Base-by-base conservation (phyloP, 2,888 invertebrate species). In the Spodoptera littoralis region DNA sequence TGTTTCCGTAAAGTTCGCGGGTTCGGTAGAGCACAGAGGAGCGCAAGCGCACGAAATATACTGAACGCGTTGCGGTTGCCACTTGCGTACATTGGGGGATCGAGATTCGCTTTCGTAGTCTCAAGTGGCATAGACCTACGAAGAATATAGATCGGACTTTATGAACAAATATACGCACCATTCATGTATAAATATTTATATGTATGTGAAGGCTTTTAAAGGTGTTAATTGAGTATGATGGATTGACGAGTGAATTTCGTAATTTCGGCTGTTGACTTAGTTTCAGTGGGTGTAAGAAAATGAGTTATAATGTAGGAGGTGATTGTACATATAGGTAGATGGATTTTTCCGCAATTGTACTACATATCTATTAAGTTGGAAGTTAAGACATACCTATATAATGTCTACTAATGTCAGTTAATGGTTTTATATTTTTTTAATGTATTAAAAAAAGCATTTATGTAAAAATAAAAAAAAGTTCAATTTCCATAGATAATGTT, bases 31-130 rank as follows among this genome's bases (percentile, higher is more conserved):
- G 76, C 76, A 78, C 77, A 80, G 79, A 83, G 81, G 84, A 80
- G 84, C 88, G 73, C 91, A 86, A 88, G 87, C 90, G 92, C 92
- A 90, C 88, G 84, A 88, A 89, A 88, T 90, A 86, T 79, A 93
- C 93, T 93, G 94, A 91, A 85, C 84, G 86, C 79, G 50, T 75
- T 80, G 80, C 53, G 72, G 73, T 74, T 59, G 58, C 60, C 62
- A 82, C 82, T 82, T 84, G 80, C 87, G 86, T 86, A 89, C 90
- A 88, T 90, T 90, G 86, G 88, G 88, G 84, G 84, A 87, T 86
- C 84, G 89, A 92, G 91, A 93, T 92, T 94, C 91, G 91, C 92
- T 92, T 91, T 91, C 90, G 88, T 88, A 88, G 86, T 86, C 86
- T 85, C 85, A 83, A 85, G 82, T 81, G 87, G 85, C 87, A 85